Conservation (phyloP, 2,888 invertebrate genomes). For the Drosophila buzzatii region DNA sequence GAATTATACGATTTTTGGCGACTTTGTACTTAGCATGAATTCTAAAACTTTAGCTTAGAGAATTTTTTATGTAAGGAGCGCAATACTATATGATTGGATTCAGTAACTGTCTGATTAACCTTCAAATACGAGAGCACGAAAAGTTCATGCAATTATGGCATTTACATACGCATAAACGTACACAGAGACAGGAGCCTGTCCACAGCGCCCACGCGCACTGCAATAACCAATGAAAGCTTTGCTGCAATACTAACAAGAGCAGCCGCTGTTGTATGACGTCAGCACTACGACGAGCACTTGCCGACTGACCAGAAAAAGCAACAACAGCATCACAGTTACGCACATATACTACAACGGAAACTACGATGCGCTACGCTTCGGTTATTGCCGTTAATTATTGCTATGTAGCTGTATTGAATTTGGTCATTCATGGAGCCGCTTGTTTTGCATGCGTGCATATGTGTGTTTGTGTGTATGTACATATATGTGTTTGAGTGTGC, state of each 20-base stretch:
- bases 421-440: slow-evolving; percentile 72
- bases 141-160: slow-evolving; percentile 47
- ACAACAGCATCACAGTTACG: slow-evolving; percentile 38
- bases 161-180: slow-evolving; percentile 20
- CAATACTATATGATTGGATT: no score
- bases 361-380: slow-evolving; percentile 79
- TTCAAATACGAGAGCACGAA: slow-evolving; percentile 26
- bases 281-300: slow-evolving; percentile 61
- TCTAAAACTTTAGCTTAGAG: no score
- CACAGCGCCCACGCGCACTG: slow-evolving; percentile 68
- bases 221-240: slow-evolving; percentile 48
- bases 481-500: background rate
- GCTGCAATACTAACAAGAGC: slow-evolving; percentile 25
- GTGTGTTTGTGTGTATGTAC: slow-evolving; percentile 3
- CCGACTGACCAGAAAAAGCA: slow-evolving; percentile 53
- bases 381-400: slow-evolving; percentile 78
- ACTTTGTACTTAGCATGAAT: no score
- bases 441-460: slow-evolving; percentile 46
- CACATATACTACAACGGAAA: slow-evolving; percentile 65
- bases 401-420: slow-evolving; percentile 61
- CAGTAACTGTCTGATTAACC: slow-evolving; percentile 22
- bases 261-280: slow-evolving; percentile 63
- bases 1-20: slow-evolving; percentile 1
- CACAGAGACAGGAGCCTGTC: slow-evolving; percentile 25
- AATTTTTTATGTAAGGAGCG: no score